Percentiles rank a stretch among this genome's conserved stretches.
These are phyloP conservation scores for Irena cyanogastra DNA, from an alignment of 2,113 vertebrate species.

Conservation along the genomic window DNA sequence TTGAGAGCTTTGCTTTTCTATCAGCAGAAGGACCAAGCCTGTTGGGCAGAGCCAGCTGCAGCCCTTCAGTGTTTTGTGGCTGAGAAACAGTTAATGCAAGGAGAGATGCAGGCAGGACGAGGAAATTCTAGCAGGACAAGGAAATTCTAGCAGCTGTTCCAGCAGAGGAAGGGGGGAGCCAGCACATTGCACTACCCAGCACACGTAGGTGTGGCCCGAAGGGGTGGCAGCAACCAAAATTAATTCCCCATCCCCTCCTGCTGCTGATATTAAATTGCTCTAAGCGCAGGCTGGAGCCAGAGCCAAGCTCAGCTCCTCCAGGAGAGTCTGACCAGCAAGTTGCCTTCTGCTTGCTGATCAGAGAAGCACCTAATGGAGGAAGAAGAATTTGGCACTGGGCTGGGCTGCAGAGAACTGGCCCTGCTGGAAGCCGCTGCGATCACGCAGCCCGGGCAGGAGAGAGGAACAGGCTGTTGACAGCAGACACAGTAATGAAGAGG, in stretches of 20 bases:
- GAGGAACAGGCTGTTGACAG: neutral
- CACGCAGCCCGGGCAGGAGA: accelerated
- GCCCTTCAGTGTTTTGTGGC: neutral
- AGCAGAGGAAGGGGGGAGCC: neutral
- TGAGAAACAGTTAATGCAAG: neutral
- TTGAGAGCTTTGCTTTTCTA: neutral
- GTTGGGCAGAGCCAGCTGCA: neutral
- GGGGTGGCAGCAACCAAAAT: neutral
- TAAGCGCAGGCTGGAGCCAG: neutral
- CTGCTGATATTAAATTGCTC: neutral
- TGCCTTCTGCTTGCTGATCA: neutral
- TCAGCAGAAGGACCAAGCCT: neutral
- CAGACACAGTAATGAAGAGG: neutral
- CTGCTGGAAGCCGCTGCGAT: neutral
- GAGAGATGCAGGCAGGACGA: neutral
- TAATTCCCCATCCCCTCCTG: neutral
- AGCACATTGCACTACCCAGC: neutral
- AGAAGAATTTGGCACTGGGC: neutral
- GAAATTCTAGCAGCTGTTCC: neutral
- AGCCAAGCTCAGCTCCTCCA: neutral
- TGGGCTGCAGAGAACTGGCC: neutral
- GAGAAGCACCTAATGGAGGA: neutral
- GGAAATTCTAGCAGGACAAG: neutral
- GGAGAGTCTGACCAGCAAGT: neutral
- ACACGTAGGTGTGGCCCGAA: neutral